phyloP scores from a whole-genome alignment of 2,797 vertebrate species.

The Acipenser ruthenus region DNA sequence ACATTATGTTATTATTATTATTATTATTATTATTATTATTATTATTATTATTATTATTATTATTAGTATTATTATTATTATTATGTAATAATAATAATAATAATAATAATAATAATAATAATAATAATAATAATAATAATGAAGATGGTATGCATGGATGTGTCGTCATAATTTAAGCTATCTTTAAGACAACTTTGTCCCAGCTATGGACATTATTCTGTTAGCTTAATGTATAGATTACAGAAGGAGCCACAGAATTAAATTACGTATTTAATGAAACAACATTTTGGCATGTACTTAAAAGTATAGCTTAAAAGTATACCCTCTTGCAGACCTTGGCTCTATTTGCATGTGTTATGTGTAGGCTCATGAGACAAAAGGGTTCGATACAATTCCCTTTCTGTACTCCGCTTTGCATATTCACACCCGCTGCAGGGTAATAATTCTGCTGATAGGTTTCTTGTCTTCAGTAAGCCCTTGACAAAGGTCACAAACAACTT shows the following conservation, averaged over 20 bases:
- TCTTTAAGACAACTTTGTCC: too few relatives aligned
- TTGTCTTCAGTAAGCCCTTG: conserved; percentile 77
- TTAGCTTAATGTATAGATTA: conserved; percentile 26
- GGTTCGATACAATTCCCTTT: conserved; percentile 63
- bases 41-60: too few relatives aligned
- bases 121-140: too few relatives aligned
- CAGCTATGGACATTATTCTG: conserved; percentile 10
- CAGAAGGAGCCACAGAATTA: conserved; percentile 28
- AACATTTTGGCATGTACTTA: conserved; percentile 49
- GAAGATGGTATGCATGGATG: too few relatives aligned
- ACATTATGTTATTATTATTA: too few relatives aligned
- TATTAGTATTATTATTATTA: too few relatives aligned
- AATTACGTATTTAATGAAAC: conserved; percentile 25
- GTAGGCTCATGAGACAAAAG: conserved; percentile 53
- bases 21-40: too few relatives aligned
- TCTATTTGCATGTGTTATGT: conserved; percentile 24
- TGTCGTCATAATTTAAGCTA: too few relatives aligned
- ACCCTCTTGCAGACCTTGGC: conserved; percentile 45
- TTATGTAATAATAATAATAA: too few relatives aligned
- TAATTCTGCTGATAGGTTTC: conserved; percentile 54
- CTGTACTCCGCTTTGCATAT: conserved; percentile 69
- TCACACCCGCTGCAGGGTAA: conserved; percentile 67
- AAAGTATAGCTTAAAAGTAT: conserved; percentile 38
- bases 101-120: too few relatives aligned
- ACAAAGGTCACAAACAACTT: conserved; percentile 90